phyloP scores from a whole-genome alignment of 2,797 vertebrate species.

The Gambelia wislizenii region DNA sequence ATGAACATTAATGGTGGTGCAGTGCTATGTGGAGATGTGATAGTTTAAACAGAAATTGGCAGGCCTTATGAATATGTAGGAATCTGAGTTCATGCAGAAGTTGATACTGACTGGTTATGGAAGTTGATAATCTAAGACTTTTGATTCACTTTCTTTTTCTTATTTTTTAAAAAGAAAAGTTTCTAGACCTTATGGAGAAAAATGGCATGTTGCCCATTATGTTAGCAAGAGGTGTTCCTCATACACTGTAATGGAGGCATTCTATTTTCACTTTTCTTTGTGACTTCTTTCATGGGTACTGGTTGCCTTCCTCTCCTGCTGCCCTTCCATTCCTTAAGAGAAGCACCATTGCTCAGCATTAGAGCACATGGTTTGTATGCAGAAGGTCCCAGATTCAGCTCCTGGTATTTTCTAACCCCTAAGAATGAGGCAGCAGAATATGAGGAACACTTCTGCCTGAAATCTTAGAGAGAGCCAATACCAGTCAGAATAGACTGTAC shows the following conservation, averaged over 20 bases:
- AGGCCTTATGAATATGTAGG: background rate
- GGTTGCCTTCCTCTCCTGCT: background rate
- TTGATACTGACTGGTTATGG: background rate
- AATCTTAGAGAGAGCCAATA: background rate
- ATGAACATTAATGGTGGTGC: background rate
- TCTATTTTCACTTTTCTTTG: background rate
- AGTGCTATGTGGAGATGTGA: background rate
- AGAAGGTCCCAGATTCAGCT: background rate
- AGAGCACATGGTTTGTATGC: background rate
- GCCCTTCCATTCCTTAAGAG: background rate
- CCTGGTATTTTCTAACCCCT: background rate
- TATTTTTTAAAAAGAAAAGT: background rate
- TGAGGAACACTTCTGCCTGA: background rate
- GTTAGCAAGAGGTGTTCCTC: too few species aligned
- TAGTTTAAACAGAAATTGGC: background rate
- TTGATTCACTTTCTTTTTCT: background rate
- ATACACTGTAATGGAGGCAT: too few species aligned
- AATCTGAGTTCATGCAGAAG: background rate
- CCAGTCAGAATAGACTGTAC: background rate
- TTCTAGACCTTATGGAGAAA: background rate
- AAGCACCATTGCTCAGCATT: background rate
- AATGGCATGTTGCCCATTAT: background rate
- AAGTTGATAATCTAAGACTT: background rate
- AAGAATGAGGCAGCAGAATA: background rate
- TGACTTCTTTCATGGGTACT: too few species aligned